These are phyloP conservation scores for Dysdera silvatica DNA, from an alignment of 1,140 invertebrate genomes.

Conservation along the genomic window DNA sequence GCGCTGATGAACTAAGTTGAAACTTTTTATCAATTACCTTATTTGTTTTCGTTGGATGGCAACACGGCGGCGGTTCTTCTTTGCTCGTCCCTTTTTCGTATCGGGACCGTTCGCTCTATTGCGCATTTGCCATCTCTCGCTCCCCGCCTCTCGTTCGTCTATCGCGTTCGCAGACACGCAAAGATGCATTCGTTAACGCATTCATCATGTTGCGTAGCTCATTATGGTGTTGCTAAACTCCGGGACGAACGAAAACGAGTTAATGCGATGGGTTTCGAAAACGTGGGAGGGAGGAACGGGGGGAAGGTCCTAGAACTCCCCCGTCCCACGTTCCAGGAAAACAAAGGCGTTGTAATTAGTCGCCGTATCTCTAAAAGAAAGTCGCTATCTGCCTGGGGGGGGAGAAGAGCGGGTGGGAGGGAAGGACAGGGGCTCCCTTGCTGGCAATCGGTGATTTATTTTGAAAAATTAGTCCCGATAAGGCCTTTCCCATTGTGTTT, in stretches of 20 bases:
- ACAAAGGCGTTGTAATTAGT: slow-evolving; percentile 29
- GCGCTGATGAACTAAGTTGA: slow-evolving; percentile 28
- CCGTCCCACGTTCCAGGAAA: no score
- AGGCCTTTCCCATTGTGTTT: no score
- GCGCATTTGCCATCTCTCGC: background rate
- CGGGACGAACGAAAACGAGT: slow-evolving; percentile 17
- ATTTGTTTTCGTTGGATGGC: slow-evolving; percentile 29
- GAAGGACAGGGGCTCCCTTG: no score
- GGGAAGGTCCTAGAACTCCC: no score
- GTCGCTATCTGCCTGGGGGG: slow-evolving; percentile 16
- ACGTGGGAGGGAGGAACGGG: background rate
- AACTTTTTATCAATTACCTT: slow-evolving; percentile 30
- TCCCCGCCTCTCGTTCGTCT: no score
- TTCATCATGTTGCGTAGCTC: slow-evolving; percentile 19
- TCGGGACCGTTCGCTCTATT: slow-evolving; percentile 2
- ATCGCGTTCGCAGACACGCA: background rate
- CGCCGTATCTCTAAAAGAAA: slow-evolving; percentile 18
- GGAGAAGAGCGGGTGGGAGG: slow-evolving; percentile 13
- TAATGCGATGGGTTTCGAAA: background rate
- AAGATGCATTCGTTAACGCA: slow-evolving; percentile 12
- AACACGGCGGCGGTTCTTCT: no score
- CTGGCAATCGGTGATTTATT: slow-evolving; percentile 29
- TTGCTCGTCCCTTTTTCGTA: background rate
- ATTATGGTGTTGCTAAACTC: background rate
- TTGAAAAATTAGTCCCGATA: slow-evolving; percentile 31